Base-by-base conservation (phyloP, 2,888 invertebrate genomes). In the Rhyacophila evoluta region DNA sequence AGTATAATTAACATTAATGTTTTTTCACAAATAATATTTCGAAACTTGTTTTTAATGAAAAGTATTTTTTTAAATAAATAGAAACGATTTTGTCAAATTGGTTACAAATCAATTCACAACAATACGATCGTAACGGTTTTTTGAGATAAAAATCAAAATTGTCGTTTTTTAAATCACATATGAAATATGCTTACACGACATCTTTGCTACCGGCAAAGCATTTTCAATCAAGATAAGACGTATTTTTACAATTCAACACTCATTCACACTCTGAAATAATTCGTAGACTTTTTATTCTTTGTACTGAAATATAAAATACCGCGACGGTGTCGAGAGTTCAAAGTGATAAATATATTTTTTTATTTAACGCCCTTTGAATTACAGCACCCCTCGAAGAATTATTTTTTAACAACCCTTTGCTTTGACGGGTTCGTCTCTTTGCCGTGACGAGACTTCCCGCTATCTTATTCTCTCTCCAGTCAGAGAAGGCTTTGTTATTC, bases 111-210 rank as follows among this genome's bases (percentile, higher is more conserved):
- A 55, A 19, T 19, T 19, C 19, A 2, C 19, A 1, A 15, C 10
- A 10, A 5, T 15, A 55, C 5, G 55, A 25, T 19, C 55, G 67
- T 74, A 73, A 73, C 73, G 73, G 73, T 73, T 73, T 72, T 73
- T 41, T 8, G 28, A 39, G 41, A 73, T 38, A 73, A 27, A 73
- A 41, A 73, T 73, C 25, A 41, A 41, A 73, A 28, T 73, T 27
- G 39, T 55, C 55, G 19, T 55, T 55, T 19, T 55, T 55, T 55
- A 55, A 55, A 55, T 55, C 55, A 55, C 55, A 19, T 19, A 19
- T 55, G 25, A 55, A 55, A 55, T 6, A 25, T 19, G 19, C 25
- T 55, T 55, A 19, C 41, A 55, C 15, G 19, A 55, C 6, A 2
- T 33, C 29, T 33, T 33, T 33, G 29, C 29, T 4, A 6, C 2